phyloP scores from a whole-genome alignment of 2,888 invertebrate genomes.

The Leucophenga maculata region DNA sequence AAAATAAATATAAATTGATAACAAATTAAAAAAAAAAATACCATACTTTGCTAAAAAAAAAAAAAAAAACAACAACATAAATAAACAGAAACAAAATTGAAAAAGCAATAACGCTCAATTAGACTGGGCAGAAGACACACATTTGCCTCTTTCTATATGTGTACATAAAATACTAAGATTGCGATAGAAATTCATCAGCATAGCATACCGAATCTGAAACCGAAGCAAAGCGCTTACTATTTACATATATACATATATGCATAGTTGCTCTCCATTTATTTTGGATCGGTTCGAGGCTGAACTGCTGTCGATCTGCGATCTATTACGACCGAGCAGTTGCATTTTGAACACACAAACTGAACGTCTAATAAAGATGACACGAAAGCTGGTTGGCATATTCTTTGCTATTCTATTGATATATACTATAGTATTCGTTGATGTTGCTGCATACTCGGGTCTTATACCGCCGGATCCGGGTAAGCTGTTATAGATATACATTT shows the following conservation, averaged over 20 bases:
- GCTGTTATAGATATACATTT: background rate
- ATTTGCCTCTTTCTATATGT: too few species aligned
- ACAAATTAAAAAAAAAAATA: background rate
- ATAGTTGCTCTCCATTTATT: background rate
- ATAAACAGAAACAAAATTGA: too few species aligned
- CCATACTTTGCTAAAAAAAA: background rate
- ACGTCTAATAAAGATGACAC: constrained; percentile 31
- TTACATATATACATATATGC: too few species aligned
- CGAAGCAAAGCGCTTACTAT: too few species aligned
- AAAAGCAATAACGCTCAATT: too few species aligned
- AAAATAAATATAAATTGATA: background rate
- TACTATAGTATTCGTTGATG: constrained; percentile 33
- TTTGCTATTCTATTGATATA: constrained; percentile 20
- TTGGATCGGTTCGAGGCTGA: background rate
- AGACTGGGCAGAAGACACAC: too few species aligned
- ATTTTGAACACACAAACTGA: constrained; percentile 1
- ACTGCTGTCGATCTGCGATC: background rate
- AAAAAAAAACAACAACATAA: too few species aligned
- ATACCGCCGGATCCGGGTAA: constrained; percentile 62
- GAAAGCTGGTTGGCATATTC: background rate
- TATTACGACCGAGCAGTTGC: background rate
- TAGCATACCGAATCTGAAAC: too few species aligned
- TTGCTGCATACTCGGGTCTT: constrained; percentile 52
- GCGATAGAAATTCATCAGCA: too few species aligned
- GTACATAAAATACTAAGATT: too few species aligned